Evolutionary conservation across 2,797 vertebrate species (phyloP).

Genomic region (Kryptopterus vitreolus): DNA sequence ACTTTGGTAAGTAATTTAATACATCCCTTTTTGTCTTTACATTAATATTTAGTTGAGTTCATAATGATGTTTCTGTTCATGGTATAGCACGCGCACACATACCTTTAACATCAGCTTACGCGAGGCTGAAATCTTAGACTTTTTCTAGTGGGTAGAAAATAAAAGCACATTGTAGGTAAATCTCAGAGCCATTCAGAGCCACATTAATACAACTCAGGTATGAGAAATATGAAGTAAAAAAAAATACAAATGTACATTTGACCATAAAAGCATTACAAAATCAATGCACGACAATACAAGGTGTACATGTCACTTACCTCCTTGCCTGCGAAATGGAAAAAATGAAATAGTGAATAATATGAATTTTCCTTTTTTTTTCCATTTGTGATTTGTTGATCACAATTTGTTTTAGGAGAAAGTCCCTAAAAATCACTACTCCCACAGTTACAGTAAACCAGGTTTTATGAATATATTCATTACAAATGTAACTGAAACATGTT

Average conservation of each 20-base stretch:
- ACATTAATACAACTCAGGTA: neutral
- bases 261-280: neutral
- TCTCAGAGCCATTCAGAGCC: neutral
- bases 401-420: neutral
- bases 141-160: slow-evolving; percentile 73
- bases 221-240: neutral
- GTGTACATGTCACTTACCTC: slow-evolving; percentile 67
- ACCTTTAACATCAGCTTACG: slow-evolving; percentile 96
- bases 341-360: neutral
- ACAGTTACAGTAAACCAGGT: neutral
- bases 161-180: neutral
- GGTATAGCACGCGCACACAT: slow-evolving; percentile 43
- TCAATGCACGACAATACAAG: neutral
- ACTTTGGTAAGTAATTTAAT: neutral
- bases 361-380: neutral
- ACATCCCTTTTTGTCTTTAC: neutral
- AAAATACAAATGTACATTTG: neutral
- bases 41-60: neutral
- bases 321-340: slow-evolving; percentile 59
- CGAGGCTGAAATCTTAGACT: slow-evolving; percentile 95
- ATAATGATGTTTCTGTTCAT: neutral
- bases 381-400: neutral
- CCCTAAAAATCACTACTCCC: too few species aligned
- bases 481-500: neutral
- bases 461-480: neutral